phyloP scores from a whole-genome alignment of 2,113 vertebrate genomes.

The Hystrix cristata region DNA sequence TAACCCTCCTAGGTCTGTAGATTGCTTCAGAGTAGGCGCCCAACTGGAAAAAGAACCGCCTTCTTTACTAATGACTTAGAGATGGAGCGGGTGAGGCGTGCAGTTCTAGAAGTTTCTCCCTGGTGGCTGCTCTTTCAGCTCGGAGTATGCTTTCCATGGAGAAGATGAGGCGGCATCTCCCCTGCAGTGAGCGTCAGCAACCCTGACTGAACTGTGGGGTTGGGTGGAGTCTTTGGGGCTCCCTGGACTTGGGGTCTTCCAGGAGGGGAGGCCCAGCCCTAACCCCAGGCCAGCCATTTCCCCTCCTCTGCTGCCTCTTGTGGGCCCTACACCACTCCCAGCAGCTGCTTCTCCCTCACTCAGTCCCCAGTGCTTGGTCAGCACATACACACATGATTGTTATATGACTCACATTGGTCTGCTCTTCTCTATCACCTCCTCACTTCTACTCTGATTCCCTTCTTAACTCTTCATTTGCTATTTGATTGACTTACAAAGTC shows the following conservation, averaged over 20 bases:
- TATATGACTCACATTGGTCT: background rate
- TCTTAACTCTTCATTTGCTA: conserved; percentile 44
- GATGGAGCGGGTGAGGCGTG: too few relatives aligned
- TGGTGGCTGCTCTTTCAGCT: background rate
- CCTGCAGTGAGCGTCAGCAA: background rate
- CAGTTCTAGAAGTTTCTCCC: background rate
- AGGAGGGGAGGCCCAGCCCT: background rate
- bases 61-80: background rate
- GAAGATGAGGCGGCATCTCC: background rate
- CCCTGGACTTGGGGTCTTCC: background rate
- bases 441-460: background rate
- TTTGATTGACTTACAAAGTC: conserved; percentile 30
- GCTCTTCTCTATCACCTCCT: background rate
- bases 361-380: background rate
- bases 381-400: background rate
- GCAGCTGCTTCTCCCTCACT: background rate
- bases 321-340: background rate
- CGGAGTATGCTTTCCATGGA: background rate
- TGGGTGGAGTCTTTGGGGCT: background rate
- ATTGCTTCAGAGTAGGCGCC: background rate
- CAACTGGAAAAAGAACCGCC: background rate
- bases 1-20: background rate
- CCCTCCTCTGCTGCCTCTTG: background rate
- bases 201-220: too few relatives aligned
- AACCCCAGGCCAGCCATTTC: too few relatives aligned